Evolutionary conservation across 2,113 vertebrate genomes (phyloP).

Genomic region (Cololabis saira): DNA sequence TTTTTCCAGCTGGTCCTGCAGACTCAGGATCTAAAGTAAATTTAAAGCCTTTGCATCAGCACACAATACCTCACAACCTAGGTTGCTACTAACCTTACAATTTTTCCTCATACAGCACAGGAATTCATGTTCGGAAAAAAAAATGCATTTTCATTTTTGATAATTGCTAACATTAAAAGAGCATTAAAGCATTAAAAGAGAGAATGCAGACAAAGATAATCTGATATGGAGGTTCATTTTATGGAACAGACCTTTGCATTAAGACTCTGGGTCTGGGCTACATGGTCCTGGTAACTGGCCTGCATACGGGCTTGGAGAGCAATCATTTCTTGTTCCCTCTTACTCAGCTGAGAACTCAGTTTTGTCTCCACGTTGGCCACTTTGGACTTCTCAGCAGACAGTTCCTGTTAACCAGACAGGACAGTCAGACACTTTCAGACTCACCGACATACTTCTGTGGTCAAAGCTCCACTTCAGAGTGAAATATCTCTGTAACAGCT

Average conservation of each 20-base stretch:
- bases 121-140: too few relatives aligned
- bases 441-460: not conserved
- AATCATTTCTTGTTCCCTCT: constrained; percentile 86
- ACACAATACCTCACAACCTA: not conserved
- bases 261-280: constrained; percentile 88
- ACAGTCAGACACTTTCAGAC: not conserved
- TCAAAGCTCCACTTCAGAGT: not conserved
- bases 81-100: not conserved
- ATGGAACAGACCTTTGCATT: constrained; percentile 88
- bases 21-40: constrained; percentile 81
- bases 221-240: not conserved
- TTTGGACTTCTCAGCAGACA: constrained; percentile 88
- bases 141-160: too few relatives aligned
- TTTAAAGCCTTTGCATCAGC: constrained; percentile 1
- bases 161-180: too few relatives aligned
- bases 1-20: constrained; percentile 95
- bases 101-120: too few relatives aligned
- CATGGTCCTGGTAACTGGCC: constrained; percentile 91
- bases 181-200: too few relatives aligned
- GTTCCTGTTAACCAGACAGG: constrained; percentile 80
- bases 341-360: constrained; percentile 88
- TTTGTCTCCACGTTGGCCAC: constrained; percentile 82
- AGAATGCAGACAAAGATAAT: too few relatives aligned
- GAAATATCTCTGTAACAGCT: not conserved
- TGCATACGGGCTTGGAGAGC: constrained; percentile 93